Conservation (phyloP, 2,888 invertebrate species). For the Meloe dianella region DNA sequence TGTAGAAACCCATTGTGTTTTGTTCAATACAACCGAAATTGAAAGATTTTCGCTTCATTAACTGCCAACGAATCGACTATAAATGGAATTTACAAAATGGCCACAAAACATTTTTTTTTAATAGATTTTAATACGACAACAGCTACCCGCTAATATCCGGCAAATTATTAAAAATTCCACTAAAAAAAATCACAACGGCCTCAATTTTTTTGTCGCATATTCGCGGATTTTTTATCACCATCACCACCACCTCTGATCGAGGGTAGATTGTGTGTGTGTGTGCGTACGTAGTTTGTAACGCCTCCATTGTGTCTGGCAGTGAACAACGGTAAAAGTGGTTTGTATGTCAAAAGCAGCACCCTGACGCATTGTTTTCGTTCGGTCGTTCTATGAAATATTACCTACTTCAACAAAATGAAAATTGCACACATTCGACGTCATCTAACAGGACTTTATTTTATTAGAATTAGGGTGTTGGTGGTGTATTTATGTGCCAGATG, state of each 20-base stretch:
- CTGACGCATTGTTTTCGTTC: conserved; percentile 36
- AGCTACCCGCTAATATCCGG: background rate
- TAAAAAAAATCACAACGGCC: conserved; percentile 18
- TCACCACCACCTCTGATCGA: background rate
- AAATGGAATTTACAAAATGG: background rate
- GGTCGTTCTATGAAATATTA: conserved; percentile 34
- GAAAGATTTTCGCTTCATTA: background rate
- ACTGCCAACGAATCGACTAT: background rate
- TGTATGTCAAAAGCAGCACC: conserved; percentile 36
- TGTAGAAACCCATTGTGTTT: background rate
- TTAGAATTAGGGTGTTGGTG: background rate
- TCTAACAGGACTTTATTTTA: background rate
- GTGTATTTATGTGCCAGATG: background rate
- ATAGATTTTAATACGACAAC: background rate
- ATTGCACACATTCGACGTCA: conserved; percentile 26
- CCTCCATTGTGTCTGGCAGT: conserved; percentile 28
- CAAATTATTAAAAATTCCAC: conserved; percentile 24
- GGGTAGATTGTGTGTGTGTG: background rate
- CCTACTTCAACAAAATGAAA: conserved; percentile 36
- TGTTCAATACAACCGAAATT: background rate
- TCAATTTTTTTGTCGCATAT: background rate
- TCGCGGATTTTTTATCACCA: background rate
- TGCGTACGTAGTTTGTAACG: conserved; percentile 23
- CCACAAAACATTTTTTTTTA: background rate
- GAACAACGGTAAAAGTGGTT: conserved; percentile 26